Evolutionary conservation across 2,797 vertebrate genomes (phyloP), one percentile per base, ranked within the genome.

Genomic region (Mastacembelus armatus): DNA sequence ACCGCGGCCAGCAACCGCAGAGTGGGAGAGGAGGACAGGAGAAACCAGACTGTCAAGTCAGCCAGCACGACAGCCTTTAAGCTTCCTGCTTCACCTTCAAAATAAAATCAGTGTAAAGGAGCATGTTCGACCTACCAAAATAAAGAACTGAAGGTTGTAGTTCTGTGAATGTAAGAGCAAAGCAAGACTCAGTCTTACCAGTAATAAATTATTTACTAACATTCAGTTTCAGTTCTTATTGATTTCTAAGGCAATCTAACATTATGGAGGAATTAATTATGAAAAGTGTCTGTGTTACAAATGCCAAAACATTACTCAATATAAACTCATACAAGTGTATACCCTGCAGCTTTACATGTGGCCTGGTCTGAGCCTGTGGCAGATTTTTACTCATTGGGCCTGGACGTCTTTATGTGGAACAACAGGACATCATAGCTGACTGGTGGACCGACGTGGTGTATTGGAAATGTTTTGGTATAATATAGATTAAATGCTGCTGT

Each of bases 1-100:
- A 90, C 89, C 88, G 82, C 65, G 38, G 88, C 12, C 85, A 78
- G 66, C 77, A 74, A 61, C 88, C 77, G 90, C 89, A 90, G 80
- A 83, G 66, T 19, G 63, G 38, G 62, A 66, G 71, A 60, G 39
- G 29, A 60, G 52, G 36, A 9, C 27, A n/a, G n/a, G n/a, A n/a
- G n/a, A n/a, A n/a, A n/a, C 24, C 32, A 44, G 19, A 30, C 40
- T 12, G 72, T 70, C 32, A 86, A 73, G 7, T 0, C 3, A 0
- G 9, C 12, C 5, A 0, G 0, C n/a, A 4, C 18, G 4, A 44
- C n/a, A n/a, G n/a, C n/a, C 43, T 26, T 8, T 9, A 2, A 1
- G 55, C 55, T 47, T 84, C 84, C 78, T 48, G 35, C 16, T 0
- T 0, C 0, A 2, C 19, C 24, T 84, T 82, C 89, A 88, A 58